Percentiles rank a stretch among this genome's conserved stretches.
phyloP scores from a whole-genome alignment of 2,797 vertebrate species.

The Nyctibius grandis region DNA sequence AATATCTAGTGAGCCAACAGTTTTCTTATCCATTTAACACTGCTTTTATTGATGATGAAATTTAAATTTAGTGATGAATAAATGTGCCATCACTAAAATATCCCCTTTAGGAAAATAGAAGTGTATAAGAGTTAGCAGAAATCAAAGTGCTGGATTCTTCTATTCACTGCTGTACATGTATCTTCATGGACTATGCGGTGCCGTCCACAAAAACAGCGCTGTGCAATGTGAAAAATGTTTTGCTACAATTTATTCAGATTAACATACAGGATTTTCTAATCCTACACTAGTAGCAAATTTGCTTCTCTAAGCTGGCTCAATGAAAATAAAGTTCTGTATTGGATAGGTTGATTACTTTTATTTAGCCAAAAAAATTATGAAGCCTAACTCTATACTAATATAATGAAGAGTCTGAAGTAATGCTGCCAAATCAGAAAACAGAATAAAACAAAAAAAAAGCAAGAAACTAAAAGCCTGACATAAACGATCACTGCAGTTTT shows the following conservation, averaged over 20 bases:
- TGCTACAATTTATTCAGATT: constrained; percentile 27
- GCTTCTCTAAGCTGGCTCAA: neutral
- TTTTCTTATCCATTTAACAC: neutral
- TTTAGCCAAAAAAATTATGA: neutral
- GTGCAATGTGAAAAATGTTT: neutral
- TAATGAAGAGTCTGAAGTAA: constrained; percentile 5
- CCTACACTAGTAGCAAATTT: constrained; percentile 13
- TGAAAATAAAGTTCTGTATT: constrained; percentile 21
- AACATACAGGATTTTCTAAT: constrained; percentile 17
- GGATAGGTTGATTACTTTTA: neutral
- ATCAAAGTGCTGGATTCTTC: neutral
- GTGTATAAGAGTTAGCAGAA: neutral
- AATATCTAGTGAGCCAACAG: neutral
- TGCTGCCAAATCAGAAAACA: neutral
- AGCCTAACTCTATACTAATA: neutral
- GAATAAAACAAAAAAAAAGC: neutral
- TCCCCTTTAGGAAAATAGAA: neutral
- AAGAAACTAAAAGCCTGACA: neutral
- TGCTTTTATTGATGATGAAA: neutral
- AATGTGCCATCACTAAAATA: neutral
- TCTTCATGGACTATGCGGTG: neutral
- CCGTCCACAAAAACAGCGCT: neutral
- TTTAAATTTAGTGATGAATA: neutral
- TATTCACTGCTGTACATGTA: neutral
- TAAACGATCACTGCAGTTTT: neutral